phyloP scores from a whole-genome alignment of 2,797 vertebrate species.

The Synanceia verrucosa region DNA sequence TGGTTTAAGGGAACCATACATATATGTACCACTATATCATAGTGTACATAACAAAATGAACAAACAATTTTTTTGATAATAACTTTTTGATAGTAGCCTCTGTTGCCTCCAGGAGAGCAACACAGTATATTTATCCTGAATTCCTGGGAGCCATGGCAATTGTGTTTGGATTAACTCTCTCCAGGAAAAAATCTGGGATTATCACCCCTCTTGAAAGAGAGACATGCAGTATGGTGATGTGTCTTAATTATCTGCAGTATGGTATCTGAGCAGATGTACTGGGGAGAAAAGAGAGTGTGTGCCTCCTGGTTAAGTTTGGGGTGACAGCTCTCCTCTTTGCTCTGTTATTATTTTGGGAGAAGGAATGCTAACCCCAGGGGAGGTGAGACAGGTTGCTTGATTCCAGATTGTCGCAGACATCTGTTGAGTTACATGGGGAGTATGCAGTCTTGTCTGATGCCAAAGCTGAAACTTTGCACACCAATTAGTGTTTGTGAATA shows the following conservation, averaged over 20 bases:
- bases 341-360: constrained; percentile 58
- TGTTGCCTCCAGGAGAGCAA: constrained; percentile 21
- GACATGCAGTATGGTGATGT: constrained; percentile 12
- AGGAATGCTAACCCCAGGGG: constrained; percentile 57
- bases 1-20: no score
- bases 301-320: constrained; percentile 44
- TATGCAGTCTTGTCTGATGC: constrained; percentile 15
- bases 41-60: no score
- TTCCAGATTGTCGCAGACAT: constrained; percentile 44
- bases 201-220: constrained; percentile 39
- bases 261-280: constrained; percentile 24
- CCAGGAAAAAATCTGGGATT: constrained; percentile 47
- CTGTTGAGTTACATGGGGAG: constrained; percentile 19
- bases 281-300: constrained; percentile 15
- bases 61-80: no score
- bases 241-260: constrained; percentile 32
- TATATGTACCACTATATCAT: no score
- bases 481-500: constrained; percentile 3
- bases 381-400: constrained; percentile 54
- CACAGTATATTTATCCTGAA: constrained; percentile 67
- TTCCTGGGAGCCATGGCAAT: constrained; percentile 74
- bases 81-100: no score
- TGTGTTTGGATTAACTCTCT: constrained; percentile 65
- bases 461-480: constrained; percentile 17
- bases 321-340: constrained; percentile 51